phyloP scores from a whole-genome alignment of 1,140 invertebrate genomes.

The Euwallacea similis region DNA sequence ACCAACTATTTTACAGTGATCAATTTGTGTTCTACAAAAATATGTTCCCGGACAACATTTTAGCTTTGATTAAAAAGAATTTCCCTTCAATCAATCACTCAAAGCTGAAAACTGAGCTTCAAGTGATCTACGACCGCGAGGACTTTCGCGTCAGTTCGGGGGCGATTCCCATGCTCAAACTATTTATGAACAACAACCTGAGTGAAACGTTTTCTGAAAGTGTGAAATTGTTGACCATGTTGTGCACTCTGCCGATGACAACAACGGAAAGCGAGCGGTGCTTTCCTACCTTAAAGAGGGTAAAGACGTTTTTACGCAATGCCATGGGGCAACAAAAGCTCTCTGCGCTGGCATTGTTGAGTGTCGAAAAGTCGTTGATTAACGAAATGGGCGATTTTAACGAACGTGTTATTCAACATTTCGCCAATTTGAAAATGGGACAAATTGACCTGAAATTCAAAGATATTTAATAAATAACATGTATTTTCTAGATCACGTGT shows the following conservation, averaged over 20 bases:
- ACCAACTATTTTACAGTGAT: constrained; percentile 30
- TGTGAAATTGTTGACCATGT: constrained; percentile 37
- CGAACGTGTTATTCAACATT: constrained; percentile 28
- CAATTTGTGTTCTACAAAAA: constrained; percentile 21
- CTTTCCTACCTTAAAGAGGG: constrained; percentile 49
- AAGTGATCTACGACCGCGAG: constrained; percentile 29
- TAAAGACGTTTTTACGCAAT: constrained; percentile 49
- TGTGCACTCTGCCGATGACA: constrained; percentile 43
- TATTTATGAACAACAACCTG: constrained; percentile 39
- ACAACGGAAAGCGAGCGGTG: constrained; percentile 44
- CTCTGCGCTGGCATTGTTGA: constrained; percentile 42
- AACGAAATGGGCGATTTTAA: constrained; percentile 22
- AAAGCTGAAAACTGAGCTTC: constrained; percentile 26
- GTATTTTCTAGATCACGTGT: too few species aligned
- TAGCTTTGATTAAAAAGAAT: neutral
- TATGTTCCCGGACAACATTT: constrained; percentile 7
- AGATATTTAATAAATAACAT: too few species aligned
- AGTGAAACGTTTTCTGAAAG: constrained; percentile 37
- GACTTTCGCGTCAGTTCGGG: constrained; percentile 33
- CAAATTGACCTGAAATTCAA: too few species aligned
- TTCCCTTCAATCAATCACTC: constrained; percentile 27
- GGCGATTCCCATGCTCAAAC: constrained; percentile 27
- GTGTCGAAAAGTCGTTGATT: constrained; percentile 39
- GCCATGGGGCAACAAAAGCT: constrained; percentile 45
- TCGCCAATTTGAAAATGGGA: too few species aligned